Evolutionary conservation across 2,888 invertebrate genomes (phyloP), one percentile per base, ranked within the genome.

Genomic region (Drosophila basisetae): DNA sequence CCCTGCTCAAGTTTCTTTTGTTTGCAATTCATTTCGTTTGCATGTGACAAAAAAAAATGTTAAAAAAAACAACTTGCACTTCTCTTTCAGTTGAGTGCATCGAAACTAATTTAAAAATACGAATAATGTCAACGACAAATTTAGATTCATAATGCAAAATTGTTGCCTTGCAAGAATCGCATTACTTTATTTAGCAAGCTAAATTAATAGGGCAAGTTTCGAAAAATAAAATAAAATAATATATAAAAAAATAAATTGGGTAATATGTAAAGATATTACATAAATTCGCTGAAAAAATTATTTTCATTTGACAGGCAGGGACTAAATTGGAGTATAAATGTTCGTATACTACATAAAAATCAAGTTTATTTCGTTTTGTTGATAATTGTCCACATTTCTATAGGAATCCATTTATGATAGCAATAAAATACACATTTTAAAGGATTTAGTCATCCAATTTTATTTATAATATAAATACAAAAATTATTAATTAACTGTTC

Each of bases 1-100:
- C 61, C 55, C 37, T 55, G 41, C 60, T 43, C 54, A 55, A 64
- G 43, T 33, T 54, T 63, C 71, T 56, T 72, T 66, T 68, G 73
- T 67, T 80, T 80, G 76, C 68, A 55, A 68, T 78, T 69, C 72
- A 61, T 64, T 83, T 50, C 56, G 55, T 56, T 77, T 67, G 31
- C 9, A 31, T 31, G 70, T 54, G 67, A 49, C 63, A 28, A 76
- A 37, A 47, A 47, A 47, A 16, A 4, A 2, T n/a, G n/a, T n/a
- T n/a, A n/a, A n/a, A 47, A 47, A 25, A 47, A 16, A 47, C 59
- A 53, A 47, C 60, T 28, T 41, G 49, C 33, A 50, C 53, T 49
- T 39, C 56, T 39, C 16, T 13, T 30, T 16, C 11, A 13, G 47
- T 25, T 35, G 43, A 52, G 31, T 60, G 41, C 22, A 6, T 53